phyloP scores from a whole-genome alignment of 2,797 vertebrate genomes.

The Pseudocheirus occidentalis region DNA sequence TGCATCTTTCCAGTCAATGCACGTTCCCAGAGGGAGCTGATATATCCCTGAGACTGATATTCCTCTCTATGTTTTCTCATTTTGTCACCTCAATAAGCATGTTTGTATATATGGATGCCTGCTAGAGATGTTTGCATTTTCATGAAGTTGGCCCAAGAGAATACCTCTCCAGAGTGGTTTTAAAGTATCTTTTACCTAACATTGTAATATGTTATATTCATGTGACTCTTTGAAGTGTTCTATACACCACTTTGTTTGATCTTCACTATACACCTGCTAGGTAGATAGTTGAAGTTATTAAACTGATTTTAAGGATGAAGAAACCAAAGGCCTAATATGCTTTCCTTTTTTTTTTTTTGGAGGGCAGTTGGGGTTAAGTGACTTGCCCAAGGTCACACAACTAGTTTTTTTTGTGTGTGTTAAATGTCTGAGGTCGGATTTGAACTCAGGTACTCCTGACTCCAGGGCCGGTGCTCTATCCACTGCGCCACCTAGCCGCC shows the following conservation, averaged over 20 bases:
- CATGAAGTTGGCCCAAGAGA: conserved; percentile 55
- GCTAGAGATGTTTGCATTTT: neutral
- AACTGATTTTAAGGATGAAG: neutral
- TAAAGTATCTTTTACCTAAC: neutral
- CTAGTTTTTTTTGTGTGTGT: no score
- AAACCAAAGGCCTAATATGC: neutral
- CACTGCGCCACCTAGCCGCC: no score
- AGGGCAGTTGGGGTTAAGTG: no score
- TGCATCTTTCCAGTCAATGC: accelerated
- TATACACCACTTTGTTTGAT: neutral
- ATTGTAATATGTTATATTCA: neutral
- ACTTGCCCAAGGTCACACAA: no score
- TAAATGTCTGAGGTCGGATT: no score
- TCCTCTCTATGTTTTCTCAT: conserved; percentile 2
- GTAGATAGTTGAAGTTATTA: neutral
- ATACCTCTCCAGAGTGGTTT: conserved; percentile 7
- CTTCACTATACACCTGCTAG: neutral
- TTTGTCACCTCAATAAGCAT: conserved; percentile 56
- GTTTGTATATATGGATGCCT: conserved; percentile 10
- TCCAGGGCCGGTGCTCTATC: no score
- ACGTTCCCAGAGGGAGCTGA: accelerated
- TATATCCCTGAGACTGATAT: neutral
- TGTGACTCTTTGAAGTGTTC: neutral
- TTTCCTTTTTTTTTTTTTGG: no score
- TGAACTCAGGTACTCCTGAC: no score